Evolutionary conservation across 2,797 vertebrate genomes (phyloP).

Genomic region (Discoglossus pictus): DNA sequence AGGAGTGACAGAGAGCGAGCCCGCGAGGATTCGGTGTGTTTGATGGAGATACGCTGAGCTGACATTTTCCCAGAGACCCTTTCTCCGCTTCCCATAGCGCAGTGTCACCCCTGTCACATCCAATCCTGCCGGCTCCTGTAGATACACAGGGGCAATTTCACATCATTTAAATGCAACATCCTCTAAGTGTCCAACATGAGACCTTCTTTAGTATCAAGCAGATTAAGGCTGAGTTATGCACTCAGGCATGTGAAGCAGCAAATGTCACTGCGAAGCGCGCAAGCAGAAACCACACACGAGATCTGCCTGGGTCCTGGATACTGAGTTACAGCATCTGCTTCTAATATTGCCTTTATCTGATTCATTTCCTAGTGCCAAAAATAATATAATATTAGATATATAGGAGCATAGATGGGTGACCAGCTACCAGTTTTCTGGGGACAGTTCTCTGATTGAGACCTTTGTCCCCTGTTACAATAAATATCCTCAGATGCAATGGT

Average conservation of each 20-base stretch:
- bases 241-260: constrained; percentile 35
- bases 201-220: constrained; percentile 44
- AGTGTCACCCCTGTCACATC: constrained; percentile 7
- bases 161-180: constrained; percentile 27
- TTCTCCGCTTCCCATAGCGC: constrained; percentile 11
- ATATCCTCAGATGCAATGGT: too few relatives aligned
- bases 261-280: constrained; percentile 38
- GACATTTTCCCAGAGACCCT: constrained; percentile 19
- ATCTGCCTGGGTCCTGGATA: constrained; percentile 8
- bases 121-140: neutral
- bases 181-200: constrained; percentile 35
- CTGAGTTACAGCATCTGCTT: neutral
- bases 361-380: too few relatives aligned
- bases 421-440: too few relatives aligned
- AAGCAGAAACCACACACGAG: constrained; percentile 51
- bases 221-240: constrained; percentile 41
- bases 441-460: too few relatives aligned
- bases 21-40: neutral
- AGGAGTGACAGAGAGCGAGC: constrained; percentile 13
- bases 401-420: too few relatives aligned
- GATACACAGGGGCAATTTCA: constrained; percentile 1
- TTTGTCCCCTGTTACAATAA: too few relatives aligned
- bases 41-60: constrained; percentile 20
- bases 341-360: neutral
- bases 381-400: too few relatives aligned